Percentiles rank a stretch among this genome's conserved stretches.
phyloP scores from a whole-genome alignment of 2,888 invertebrate species.

The Lucinisca nassula region DNA sequence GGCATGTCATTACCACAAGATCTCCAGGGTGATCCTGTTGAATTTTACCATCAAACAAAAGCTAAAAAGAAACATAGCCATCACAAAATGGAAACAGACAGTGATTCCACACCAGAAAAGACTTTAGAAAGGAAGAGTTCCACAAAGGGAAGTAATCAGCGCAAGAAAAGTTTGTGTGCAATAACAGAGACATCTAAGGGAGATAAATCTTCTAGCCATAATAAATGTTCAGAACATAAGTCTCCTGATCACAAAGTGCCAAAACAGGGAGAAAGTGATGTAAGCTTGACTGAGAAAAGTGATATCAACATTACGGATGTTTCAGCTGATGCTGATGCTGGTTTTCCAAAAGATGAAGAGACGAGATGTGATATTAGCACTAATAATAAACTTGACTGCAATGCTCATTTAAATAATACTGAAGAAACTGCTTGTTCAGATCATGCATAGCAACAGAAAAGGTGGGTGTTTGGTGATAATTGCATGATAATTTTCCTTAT shows the following conservation, averaged over 20 bases:
- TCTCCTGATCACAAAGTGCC: background rate
- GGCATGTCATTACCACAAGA: conserved; percentile 78
- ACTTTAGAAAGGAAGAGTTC: conserved; percentile 53
- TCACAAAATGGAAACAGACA: conserved; percentile 19
- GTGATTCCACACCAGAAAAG: conserved; percentile 10
- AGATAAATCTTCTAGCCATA: background rate
- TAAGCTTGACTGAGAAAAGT: background rate
- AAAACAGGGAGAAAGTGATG: background rate
- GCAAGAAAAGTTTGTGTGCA: conserved; percentile 45
- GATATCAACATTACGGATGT: background rate
- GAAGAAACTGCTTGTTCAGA: background rate
- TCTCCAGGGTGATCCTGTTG: conserved; percentile 80
- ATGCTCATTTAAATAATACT: background rate
- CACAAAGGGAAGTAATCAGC: conserved; percentile 33
- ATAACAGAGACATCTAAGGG: conserved; percentile 31
- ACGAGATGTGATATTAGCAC: background rate
- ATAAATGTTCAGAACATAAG: background rate
- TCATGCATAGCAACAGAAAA: too few species aligned
- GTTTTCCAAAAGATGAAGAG: background rate
- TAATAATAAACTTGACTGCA: background rate
- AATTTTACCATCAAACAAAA: conserved; percentile 53
- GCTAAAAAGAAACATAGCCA: conserved; percentile 26
- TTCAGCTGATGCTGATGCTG: background rate
- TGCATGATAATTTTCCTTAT: too few species aligned
- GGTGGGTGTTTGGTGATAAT: too few species aligned